A percentile compares a stretch with the other conserved stretches of the same genome.
phyloP scores from a whole-genome alignment of 2,888 invertebrate species.

The Eilema griseolum region DNA sequence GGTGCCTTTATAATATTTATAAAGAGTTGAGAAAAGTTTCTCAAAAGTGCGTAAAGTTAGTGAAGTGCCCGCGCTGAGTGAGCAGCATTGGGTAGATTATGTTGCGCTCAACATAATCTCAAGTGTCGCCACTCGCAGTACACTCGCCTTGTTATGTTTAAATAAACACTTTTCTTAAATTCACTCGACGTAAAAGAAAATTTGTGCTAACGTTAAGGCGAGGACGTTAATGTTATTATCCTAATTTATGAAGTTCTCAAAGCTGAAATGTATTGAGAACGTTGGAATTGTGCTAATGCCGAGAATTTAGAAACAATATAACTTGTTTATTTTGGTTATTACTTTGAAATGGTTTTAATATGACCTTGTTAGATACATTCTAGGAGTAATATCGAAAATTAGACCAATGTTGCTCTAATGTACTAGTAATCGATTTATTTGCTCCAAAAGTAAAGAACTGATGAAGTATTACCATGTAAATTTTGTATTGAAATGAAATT shows the following conservation, averaged over 20 bases:
- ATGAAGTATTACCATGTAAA: no score
- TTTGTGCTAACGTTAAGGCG: background rate
- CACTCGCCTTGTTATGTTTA: background rate
- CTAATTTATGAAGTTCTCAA: background rate
- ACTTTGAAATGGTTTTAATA: background rate
- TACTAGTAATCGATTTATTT: no score
- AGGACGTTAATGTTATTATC: background rate
- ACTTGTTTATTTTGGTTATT: background rate
- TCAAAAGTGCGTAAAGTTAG: background rate
- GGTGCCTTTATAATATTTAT: background rate
- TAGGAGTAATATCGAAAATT: no score
- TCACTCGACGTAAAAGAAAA: background rate
- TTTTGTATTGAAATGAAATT: no score
- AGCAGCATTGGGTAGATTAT: background rate
- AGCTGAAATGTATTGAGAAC: background rate
- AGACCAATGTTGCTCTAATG: no score
- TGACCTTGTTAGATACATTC: background rate
- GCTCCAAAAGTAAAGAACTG: no score
- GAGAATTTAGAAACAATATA: background rate
- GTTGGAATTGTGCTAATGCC: background rate
- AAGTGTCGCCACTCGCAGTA: background rate
- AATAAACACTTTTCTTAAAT: background rate
- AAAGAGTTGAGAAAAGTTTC: background rate
- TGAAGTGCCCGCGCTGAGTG: background rate
- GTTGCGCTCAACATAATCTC: background rate